Evolutionary conservation across 2,888 invertebrate genomes (phyloP).

Genomic region (Malthinus flaveolus): DNA sequence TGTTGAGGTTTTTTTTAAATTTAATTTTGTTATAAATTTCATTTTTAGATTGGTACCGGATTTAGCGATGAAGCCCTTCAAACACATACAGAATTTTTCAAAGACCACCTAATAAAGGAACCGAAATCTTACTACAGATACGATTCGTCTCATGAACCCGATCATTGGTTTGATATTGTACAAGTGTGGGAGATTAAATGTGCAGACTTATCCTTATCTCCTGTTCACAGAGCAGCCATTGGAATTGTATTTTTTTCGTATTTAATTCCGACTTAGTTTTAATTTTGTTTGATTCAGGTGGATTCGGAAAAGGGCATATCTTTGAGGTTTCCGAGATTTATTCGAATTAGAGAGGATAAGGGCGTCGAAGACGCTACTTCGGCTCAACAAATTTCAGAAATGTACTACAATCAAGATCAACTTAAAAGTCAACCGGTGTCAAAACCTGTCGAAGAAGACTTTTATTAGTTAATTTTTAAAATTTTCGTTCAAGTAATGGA

Average conservation of each 20-base stretch:
- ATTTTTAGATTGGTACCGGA: constrained; percentile 82
- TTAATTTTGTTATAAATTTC: constrained; percentile 7
- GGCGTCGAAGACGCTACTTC: constrained; percentile 89
- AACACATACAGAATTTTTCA: constrained; percentile 74
- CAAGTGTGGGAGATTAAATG: constrained; percentile 97
- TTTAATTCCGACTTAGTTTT: not conserved
- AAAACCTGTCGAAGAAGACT: constrained; percentile 61
- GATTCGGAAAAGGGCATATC: constrained; percentile 93
- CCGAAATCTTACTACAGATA: constrained; percentile 81
- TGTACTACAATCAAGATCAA: constrained; percentile 93
- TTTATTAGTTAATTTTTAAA: constrained; percentile 58
- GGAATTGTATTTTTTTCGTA: constrained; percentile 65
- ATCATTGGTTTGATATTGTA: constrained; percentile 86
- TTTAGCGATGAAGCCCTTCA: constrained; percentile 90
- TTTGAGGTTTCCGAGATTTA: constrained; percentile 90
- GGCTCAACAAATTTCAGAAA: constrained; percentile 83
- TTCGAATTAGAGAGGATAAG: constrained; percentile 91
- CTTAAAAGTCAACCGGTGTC: constrained; percentile 70
- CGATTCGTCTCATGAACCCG: constrained; percentile 74
- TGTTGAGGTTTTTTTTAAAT: not conserved
- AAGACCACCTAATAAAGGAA: constrained; percentile 71
- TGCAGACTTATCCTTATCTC: constrained; percentile 96
- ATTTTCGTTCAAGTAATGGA: too few species aligned
- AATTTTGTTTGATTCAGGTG: constrained; percentile 55
- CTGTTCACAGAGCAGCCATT: constrained; percentile 86